Conservation (phyloP, 37 sponge, comb jelly and placozoan genomes). For the Aphrocallistes beatrix region DNA sequence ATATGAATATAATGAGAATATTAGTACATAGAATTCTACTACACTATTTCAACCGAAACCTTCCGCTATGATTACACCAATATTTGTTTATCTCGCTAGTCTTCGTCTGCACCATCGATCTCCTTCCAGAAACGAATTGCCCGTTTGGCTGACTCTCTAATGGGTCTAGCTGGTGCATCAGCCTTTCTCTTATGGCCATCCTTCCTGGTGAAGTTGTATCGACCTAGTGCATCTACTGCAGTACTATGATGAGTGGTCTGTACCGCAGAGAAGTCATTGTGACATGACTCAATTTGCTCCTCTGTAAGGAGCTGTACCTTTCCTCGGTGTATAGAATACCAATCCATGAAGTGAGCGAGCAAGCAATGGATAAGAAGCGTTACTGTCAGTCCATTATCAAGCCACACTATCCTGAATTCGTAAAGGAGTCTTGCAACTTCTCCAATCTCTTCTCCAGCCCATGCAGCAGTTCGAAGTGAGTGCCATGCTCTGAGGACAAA, state of each 20-base stretch:
- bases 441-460: background rate
- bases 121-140: background rate
- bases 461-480: slow-evolving; percentile 9
- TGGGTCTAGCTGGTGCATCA: background rate
- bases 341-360: background rate
- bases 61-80: too few species aligned
- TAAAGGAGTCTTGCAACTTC: background rate
- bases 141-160: background rate
- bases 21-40: too few species aligned
- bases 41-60: too few species aligned
- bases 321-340: background rate
- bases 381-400: background rate
- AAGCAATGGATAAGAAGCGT: background rate
- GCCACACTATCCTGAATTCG: background rate
- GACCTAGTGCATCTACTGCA: background rate
- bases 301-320: background rate
- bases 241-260: slow-evolving; percentile 14
- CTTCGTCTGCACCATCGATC: background rate
- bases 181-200: background rate
- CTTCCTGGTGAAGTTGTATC: background rate
- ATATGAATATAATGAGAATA: too few species aligned
- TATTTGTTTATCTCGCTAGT: too few species aligned
- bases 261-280: background rate
- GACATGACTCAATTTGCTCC: slow-evolving; percentile 13
- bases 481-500: slow-evolving; percentile 8